phyloP scores from a whole-genome alignment of 1,140 invertebrate genomes.

The Euglossa dilemma region DNA sequence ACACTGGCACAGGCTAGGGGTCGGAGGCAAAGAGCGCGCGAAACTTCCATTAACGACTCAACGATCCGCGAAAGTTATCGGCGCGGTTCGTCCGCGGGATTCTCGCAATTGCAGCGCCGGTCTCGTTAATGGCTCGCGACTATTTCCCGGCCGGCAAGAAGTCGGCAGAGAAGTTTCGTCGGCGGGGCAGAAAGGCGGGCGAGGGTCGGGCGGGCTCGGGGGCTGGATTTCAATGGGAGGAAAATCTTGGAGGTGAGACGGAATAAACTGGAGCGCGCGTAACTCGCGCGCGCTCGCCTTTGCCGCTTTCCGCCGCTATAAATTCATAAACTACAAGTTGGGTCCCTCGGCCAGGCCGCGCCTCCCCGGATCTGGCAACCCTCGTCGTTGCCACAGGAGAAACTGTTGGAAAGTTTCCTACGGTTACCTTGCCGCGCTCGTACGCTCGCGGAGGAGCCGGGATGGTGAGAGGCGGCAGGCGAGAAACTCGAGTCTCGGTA shows the following conservation, averaged over 20 bases:
- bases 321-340: conserved; percentile 82
- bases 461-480: conserved; percentile 49
- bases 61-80: conserved; percentile 48
- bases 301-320: conserved; percentile 78
- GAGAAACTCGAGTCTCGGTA: conserved; percentile 74
- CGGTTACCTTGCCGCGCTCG: conserved; percentile 69
- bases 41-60: conserved; percentile 41
- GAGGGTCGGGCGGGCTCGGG: neutral
- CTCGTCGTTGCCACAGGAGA: conserved; percentile 42
- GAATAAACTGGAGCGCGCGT: conserved; percentile 76
- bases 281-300: conserved; percentile 75
- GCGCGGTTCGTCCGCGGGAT: conserved; percentile 18
- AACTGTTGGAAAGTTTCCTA: conserved; percentile 75
- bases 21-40: neutral
- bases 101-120: conserved; percentile 32
- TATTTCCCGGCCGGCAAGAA: conserved; percentile 57
- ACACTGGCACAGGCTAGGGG: neutral
- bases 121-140: conserved; percentile 55
- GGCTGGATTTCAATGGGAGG: conserved; percentile 72
- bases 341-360: conserved; percentile 59
- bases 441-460: conserved; percentile 28
- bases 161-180: conserved; percentile 24
- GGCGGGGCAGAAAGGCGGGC: neutral
- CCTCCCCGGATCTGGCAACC: conserved; percentile 34
- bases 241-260: conserved; percentile 76